Percentiles rank a stretch among this genome's conserved stretches.
Evolutionary conservation across 2,888 invertebrate genomes (phyloP).

Genomic region (Macrophya annulata): DNA sequence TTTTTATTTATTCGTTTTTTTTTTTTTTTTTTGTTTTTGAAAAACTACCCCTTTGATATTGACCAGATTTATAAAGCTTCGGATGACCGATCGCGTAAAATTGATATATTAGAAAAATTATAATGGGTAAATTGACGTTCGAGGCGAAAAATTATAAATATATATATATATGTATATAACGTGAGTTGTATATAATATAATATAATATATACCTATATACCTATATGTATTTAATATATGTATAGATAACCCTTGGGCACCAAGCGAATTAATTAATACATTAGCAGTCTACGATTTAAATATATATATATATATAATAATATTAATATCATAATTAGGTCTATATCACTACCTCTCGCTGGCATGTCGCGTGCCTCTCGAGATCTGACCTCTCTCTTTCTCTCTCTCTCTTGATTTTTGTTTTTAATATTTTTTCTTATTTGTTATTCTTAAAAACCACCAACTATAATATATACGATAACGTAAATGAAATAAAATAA

Average conservation of each 20-base stretch:
- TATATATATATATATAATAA: not conserved
- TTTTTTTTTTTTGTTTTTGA: not conserved
- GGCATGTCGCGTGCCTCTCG: conserved; percentile 62
- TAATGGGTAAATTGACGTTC: not conserved
- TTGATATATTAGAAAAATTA: not conserved
- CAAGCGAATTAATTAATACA: conserved; percentile 35
- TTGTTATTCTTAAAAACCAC: not conserved
- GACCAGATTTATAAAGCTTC: not conserved
- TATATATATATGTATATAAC: not conserved
- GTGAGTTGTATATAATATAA: not conserved
- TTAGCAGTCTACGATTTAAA: conserved; percentile 46
- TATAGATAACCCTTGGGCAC: conserved; percentile 32
- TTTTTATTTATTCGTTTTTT: not conserved
- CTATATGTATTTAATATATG: not conserved
- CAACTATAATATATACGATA: conserved; percentile 20
- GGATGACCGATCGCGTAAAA: conserved; percentile 10
- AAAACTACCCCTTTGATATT: not conserved
- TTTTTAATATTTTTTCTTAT: too few relatives aligned
- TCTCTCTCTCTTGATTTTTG: not conserved
- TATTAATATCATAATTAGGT: conserved; percentile 43
- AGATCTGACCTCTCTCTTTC: conserved; percentile 38
- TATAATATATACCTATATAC: not conserved
- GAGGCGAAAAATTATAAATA: not conserved
- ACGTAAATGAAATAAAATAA: not conserved
- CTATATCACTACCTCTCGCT: conserved; percentile 76